Percentiles rank a stretch among this genome's conserved stretches.
phyloP scores from a whole-genome alignment of 2,113 vertebrate genomes.

The Psilopsiagon aurifrons region DNA sequence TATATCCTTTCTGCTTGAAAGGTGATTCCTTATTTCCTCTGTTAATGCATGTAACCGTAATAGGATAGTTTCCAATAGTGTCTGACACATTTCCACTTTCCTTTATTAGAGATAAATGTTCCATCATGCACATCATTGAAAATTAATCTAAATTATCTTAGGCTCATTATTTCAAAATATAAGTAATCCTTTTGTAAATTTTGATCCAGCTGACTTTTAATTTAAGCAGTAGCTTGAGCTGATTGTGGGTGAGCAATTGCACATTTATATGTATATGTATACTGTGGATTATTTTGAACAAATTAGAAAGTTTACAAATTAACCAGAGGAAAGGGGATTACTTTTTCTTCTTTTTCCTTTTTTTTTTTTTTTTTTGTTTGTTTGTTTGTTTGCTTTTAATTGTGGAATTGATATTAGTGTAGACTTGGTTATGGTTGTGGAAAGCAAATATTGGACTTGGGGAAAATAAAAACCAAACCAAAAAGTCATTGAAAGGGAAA shows the following conservation, averaged over 20 bases:
- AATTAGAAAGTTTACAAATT: not conserved
- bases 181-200: slow-evolving; percentile 32
- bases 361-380: too few species aligned
- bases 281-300: not conserved
- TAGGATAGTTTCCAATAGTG: slow-evolving; percentile 6
- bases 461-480: not conserved
- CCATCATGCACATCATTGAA: slow-evolving; percentile 24
- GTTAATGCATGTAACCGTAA: slow-evolving; percentile 5
- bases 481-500: not conserved
- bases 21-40: slow-evolving; percentile 39
- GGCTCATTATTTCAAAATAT: slow-evolving; percentile 25
- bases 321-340: not conserved
- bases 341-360: not conserved
- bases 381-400: not conserved
- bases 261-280: rapidly evolving
- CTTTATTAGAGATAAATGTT: slow-evolving; percentile 53
- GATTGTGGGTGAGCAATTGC: not conserved
- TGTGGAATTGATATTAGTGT: not conserved
- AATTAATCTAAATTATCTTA: slow-evolving; percentile 65
- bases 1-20: not conserved
- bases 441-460: not conserved
- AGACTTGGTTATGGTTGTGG: not conserved
- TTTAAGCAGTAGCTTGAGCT: not conserved
- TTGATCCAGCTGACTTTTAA: slow-evolving; percentile 31
- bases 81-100: slow-evolving; percentile 35